Evolutionary conservation across 1,140 invertebrate genomes (phyloP), one percentile per base, ranked within the genome.

Genomic region (Nixonia krombeini): DNA sequence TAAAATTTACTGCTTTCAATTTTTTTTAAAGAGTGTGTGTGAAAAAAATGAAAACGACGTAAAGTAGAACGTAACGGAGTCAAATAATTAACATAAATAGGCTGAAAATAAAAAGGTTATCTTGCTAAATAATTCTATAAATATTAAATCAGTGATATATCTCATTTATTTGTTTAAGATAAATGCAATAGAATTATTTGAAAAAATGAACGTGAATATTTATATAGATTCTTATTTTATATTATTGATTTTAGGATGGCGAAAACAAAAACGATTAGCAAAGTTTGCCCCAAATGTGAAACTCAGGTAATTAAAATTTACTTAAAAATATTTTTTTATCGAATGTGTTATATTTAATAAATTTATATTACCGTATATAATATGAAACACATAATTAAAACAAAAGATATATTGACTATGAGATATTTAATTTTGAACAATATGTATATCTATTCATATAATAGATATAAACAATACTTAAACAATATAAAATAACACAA

Each of bases 251-350:
- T 53, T 12, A 74, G 55, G 61, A 86, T 86, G 84, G 83, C 82
- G 25, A 86, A 86, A 66, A 86, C 80, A 42, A 87, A 87, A 78
- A 88, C 87, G 42, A 89, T 89, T 56, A 87, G 87, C 46, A 89
- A 89, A 85, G 86, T 85, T 33, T 89, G 88, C 58, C 88, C 88
- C 0, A 89, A 89, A 76, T 89, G 88, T 73, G 87, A 88, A 70
- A 86, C 86, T 59, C 88, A 89, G 85, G 88, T 88, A 82, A 77
- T 12, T 47, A 53, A 31, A 16, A 38, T 42, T 31, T n/a, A n/a
- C n/a, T n/a, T n/a, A n/a, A n/a, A n/a, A n/a, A n/a, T n/a, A n/a
- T n/a, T n/a, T n/a, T n/a, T n/a, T n/a, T n/a, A n/a, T n/a, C n/a
- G n/a, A n/a, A n/a, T n/a, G n/a, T n/a, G n/a, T n/a, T n/a, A n/a